Evolutionary conservation across 2,888 invertebrate genomes (phyloP).

Genomic region (Eulithis testata): DNA sequence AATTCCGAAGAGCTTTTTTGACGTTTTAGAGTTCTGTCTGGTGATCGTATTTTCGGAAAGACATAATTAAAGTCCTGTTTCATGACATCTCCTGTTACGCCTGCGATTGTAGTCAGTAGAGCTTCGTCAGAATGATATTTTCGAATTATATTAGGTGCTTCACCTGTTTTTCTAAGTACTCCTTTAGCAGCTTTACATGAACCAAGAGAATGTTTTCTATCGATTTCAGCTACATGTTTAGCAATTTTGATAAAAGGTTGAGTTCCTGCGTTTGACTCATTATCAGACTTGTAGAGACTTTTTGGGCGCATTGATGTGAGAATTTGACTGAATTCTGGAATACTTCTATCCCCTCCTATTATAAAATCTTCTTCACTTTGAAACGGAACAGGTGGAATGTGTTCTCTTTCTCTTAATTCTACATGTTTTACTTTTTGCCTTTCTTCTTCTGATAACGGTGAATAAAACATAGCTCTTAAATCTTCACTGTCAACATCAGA

Average conservation of each 20-base stretch:
- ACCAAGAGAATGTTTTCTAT: slow-evolving; percentile 7
- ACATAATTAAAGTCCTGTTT: slow-evolving; percentile 56
- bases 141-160: slow-evolving; percentile 9
- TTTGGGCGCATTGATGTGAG: slow-evolving; percentile 4
- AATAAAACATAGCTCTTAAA: slow-evolving; percentile 10
- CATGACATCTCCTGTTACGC: slow-evolving; percentile 18
- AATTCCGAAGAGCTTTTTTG: slow-evolving; percentile 59
- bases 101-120: slow-evolving; percentile 22
- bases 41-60: slow-evolving; percentile 50
- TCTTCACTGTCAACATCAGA: slow-evolving; percentile 17
- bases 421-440: slow-evolving; percentile 12
- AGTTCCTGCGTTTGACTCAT: background rate
- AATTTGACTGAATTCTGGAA: background rate
- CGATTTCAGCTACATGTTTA: slow-evolving; percentile 9
- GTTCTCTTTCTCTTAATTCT: slow-evolving; percentile 15
- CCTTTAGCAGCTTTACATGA: slow-evolving; percentile 4
- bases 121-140: slow-evolving; percentile 45
- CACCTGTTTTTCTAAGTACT: slow-evolving; percentile 2
- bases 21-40: slow-evolving; percentile 23
- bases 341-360: slow-evolving; percentile 6
- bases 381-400: slow-evolving; percentile 21
- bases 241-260: background rate
- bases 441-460: slow-evolving; percentile 15
- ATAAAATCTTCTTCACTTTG: slow-evolving; percentile 23
- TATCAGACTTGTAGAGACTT: slow-evolving; percentile 2